phyloP scores from a whole-genome alignment of 2,888 invertebrate genomes.

The Scaptomyza tumidula region DNA sequence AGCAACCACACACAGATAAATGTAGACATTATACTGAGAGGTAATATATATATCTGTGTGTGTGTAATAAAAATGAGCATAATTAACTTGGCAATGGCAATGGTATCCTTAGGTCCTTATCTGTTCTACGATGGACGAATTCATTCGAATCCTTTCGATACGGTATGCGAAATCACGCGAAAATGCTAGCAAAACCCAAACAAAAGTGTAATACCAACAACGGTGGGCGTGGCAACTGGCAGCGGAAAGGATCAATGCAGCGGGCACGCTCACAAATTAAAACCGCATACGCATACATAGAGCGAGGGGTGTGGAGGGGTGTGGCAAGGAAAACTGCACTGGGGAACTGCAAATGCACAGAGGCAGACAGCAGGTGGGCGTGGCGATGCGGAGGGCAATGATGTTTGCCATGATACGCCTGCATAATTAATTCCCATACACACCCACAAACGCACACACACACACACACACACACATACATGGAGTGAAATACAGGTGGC shows the following conservation, averaged over 20 bases:
- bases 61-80: slow-evolving; percentile 32
- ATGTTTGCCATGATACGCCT: slow-evolving; percentile 75
- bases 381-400: slow-evolving; percentile 27
- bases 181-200: slow-evolving; percentile 43
- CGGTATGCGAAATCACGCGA: slow-evolving; percentile 61
- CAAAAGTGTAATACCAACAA: slow-evolving; percentile 11
- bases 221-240: slow-evolving; percentile 34
- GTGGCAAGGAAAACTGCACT: slow-evolving; percentile 13
- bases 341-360: not conserved
- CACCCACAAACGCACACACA: slow-evolving; percentile 21
- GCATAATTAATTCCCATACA: slow-evolving; percentile 73
- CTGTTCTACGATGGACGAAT: not conserved
- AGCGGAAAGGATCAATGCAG: slow-evolving; percentile 49
- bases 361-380: not conserved
- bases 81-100: slow-evolving; percentile 52
- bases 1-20: slow-evolving; percentile 17
- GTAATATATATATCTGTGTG: not conserved
- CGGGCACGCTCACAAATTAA: slow-evolving; percentile 64
- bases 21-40: not conserved
- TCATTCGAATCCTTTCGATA: slow-evolving; percentile 46
- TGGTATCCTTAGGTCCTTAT: not conserved
- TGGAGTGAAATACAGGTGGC: slow-evolving; percentile 47
- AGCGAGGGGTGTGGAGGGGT: slow-evolving; percentile 3
- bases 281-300: slow-evolving; percentile 67
- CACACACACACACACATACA: not conserved